Evolutionary conservation across 2,888 invertebrate species (phyloP).

Genomic region (Platycheirus rosarum): DNA sequence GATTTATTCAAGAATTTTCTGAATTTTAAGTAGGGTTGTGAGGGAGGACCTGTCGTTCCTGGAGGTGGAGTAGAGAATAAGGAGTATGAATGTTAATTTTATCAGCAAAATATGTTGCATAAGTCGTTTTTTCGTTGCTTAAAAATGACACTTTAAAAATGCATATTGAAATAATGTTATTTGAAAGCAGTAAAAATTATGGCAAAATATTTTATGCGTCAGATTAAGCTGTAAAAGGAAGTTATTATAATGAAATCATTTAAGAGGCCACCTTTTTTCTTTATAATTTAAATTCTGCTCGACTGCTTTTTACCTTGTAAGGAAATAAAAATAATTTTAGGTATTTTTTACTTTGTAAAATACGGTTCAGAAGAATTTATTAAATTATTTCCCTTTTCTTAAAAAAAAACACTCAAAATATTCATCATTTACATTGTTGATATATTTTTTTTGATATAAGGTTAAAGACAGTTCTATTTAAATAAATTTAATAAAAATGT

Average conservation of each 20-base stretch:
- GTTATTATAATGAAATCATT: constrained; percentile 11
- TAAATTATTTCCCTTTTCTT: too few relatives aligned
- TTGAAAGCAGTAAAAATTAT: constrained; percentile 57
- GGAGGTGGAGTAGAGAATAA: constrained; percentile 3
- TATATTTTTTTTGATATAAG: too few relatives aligned
- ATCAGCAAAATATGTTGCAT: constrained; percentile 24
- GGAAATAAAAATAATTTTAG: too few relatives aligned
- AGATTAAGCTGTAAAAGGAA: constrained; percentile 12
- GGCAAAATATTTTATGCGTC: constrained; percentile 21
- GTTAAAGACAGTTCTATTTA: too few relatives aligned
- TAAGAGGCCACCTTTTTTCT: too few relatives aligned
- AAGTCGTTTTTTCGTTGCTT: constrained; percentile 24
- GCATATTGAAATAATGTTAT: constrained; percentile 44
- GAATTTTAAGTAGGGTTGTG: constrained; percentile 58
- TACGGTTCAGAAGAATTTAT: too few relatives aligned
- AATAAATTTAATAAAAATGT: too few relatives aligned
- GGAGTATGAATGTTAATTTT: constrained; percentile 49
- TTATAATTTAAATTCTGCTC: too few relatives aligned
- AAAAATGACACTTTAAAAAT: constrained; percentile 19
- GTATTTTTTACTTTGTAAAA: too few relatives aligned
- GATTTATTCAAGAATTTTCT: constrained; percentile 67
- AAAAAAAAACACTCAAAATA: too few relatives aligned
- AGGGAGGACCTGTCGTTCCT: constrained; percentile 4
- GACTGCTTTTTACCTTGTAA: too few relatives aligned
- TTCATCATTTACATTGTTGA: too few relatives aligned